These are phyloP conservation scores for Orthonychiurus folsomi DNA, from an alignment of 2,888 invertebrate genomes.

Conservation along the genomic window DNA sequence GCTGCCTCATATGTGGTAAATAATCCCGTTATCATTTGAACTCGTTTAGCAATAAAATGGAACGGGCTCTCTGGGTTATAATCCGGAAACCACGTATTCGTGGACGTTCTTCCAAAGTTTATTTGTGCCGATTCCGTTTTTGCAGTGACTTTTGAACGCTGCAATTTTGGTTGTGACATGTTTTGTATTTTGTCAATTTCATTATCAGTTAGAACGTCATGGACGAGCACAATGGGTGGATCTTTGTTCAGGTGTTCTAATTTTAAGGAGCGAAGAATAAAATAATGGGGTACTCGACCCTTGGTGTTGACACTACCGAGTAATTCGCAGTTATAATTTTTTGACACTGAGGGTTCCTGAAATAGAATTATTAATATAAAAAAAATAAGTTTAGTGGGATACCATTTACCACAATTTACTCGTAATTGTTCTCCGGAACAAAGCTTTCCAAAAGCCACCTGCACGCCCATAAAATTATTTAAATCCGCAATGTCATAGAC, in stretches of 20 bases:
- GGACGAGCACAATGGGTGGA: neutral
- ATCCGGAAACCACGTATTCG: neutral
- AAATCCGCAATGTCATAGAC: neutral
- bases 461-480: neutral
- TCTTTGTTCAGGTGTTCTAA: neutral
- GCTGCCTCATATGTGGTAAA: neutral
- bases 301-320: neutral
- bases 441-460: neutral
- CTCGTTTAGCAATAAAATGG: neutral
- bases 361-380: neutral
- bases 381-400: too few relatives aligned
- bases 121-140: neutral
- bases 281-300: too few relatives aligned
- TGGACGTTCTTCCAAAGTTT: constrained; percentile 2
- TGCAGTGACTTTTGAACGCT: neutral
- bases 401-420: neutral
- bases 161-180: neutral
- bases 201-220: neutral
- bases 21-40: neutral
- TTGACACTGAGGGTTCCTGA: neutral
- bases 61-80: neutral
- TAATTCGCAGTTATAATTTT: neutral
- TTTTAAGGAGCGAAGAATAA: neutral
- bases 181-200: neutral
- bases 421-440: neutral